Evolutionary conservation across 2,888 invertebrate species (phyloP), one percentile per base, ranked within the genome.

Genomic region (Drosophila crucigera): DNA sequence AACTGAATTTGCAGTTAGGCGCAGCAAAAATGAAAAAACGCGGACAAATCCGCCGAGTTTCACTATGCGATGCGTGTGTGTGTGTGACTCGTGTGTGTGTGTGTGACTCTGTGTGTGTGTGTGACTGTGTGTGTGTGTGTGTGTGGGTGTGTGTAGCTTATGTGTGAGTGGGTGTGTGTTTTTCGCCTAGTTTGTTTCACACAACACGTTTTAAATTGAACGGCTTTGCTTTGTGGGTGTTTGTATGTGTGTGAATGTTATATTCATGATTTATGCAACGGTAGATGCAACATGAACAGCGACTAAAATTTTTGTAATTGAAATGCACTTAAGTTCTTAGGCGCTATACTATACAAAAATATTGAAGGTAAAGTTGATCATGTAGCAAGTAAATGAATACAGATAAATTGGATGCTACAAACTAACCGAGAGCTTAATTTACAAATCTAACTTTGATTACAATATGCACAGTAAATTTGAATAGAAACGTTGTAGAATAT

Each of bases 141-240:
- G 6, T 3, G 53, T 53, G 54, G 4, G 19, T 7, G 58, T 37
- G 59, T 37, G n/a, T 28, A 7, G 31, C 9, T n/a, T 43, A n/a
- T 62, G 54, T 35, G 58, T 31, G 35, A 5, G 47, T 47, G 69
- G 14, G 41, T 41, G 52, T 62, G 56, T 31, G 50, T 54, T 59
- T 62, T 69, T 64, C 49, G 70, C 68, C 67, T 72, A 67, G 76
- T 75, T 79, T 76, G 75, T 71, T 83, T 73, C 71, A 41, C 68
- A 67, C 75, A 84, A 83, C 90, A 90, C 87, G 89, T 87, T 80
- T 78, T 56, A 82, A 80, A 87, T 87, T 87, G 90, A 80, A 80
- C 78, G 75, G 82, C 79, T 88, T 88, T 83, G 54, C 25, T 25
- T 25, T 53, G n/a, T 22, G 22, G 43, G 22, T 58, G 11, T 39